These are phyloP conservation scores for Lochmaea capreae DNA, from an alignment of 2,888 invertebrate species.

Conservation along the genomic window DNA sequence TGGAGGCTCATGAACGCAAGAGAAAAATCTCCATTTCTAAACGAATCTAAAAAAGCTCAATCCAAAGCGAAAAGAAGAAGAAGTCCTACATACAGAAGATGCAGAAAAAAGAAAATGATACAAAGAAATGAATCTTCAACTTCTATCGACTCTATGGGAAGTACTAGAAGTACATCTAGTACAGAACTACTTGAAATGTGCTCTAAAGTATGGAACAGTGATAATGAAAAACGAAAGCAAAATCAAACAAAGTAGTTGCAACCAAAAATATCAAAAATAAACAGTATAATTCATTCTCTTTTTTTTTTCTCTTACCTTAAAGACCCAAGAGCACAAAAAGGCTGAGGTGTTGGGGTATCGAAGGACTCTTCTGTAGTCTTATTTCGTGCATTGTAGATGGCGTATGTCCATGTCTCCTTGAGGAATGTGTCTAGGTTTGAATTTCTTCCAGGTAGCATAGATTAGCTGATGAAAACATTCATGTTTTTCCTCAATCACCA, in stretches of 20 bases:
- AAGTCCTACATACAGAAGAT: conserved; percentile 9
- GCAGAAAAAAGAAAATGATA: not conserved
- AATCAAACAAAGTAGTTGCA: not conserved
- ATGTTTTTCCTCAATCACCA: too few relatives aligned
- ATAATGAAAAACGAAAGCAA: not conserved
- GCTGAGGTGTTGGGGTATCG: too few relatives aligned
- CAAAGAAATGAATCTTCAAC: not conserved
- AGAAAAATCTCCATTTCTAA: conserved; percentile 49
- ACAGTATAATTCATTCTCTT: not conserved
- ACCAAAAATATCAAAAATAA: not conserved
- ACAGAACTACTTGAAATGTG: not conserved
- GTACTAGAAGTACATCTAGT: conserved; percentile 1
- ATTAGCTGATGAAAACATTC: too few relatives aligned
- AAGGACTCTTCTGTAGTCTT: too few relatives aligned
- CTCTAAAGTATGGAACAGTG: not conserved
- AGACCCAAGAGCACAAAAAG: too few relatives aligned
- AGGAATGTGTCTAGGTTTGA: too few relatives aligned
- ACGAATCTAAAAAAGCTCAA: conserved; percentile 44
- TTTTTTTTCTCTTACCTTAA: too few relatives aligned
- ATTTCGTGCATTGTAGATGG: too few relatives aligned
- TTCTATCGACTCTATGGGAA: not conserved
- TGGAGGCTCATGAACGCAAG: conserved; percentile 50
- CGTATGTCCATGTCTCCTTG: too few relatives aligned
- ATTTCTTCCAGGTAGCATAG: too few relatives aligned
- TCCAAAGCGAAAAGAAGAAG: conserved; percentile 28